These are phyloP conservation scores for Helostoma temminkii DNA, from an alignment of 2,797 vertebrate genomes.

Conservation along the genomic window DNA sequence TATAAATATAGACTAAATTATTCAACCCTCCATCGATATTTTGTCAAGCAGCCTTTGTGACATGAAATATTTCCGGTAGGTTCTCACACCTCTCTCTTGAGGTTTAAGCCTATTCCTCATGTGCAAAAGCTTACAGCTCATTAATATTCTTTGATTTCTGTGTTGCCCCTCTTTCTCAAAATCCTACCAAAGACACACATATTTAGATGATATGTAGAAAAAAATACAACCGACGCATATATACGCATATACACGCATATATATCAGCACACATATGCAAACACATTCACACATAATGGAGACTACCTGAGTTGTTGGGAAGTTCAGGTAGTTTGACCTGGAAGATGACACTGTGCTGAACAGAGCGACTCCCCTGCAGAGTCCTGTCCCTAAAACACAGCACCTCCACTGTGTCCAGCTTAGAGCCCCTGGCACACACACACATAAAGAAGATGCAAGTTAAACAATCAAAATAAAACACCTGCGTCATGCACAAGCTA, in stretches of 20 bases:
- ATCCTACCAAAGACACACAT: no score
- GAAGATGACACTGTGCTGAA: constrained; percentile 92
- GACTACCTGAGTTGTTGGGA: constrained; percentile 87
- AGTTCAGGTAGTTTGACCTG: constrained; percentile 90
- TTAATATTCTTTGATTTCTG: no score
- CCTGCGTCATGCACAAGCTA: background rate
- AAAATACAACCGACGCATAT: no score
- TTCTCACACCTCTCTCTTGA: no score
- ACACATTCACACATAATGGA: background rate
- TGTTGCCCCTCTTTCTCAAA: no score
- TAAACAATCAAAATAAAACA: background rate
- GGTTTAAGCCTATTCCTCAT: no score
- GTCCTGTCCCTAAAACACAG: constrained; percentile 96
- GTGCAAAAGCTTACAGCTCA: no score
- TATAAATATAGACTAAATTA: no score
- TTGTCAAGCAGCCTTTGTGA: no score
- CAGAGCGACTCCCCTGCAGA: constrained; percentile 90
- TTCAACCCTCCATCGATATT: no score
- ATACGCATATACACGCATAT: constrained; percentile 4
- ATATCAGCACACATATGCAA: background rate
- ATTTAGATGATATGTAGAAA: no score
- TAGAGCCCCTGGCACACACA: constrained; percentile 84
- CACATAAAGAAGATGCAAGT: constrained; percentile 3
- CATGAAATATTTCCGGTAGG: no score
- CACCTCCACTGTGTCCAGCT: constrained; percentile 88